phyloP scores from a whole-genome alignment of 2,113 vertebrate species.

The Zapus hudsonius region DNA sequence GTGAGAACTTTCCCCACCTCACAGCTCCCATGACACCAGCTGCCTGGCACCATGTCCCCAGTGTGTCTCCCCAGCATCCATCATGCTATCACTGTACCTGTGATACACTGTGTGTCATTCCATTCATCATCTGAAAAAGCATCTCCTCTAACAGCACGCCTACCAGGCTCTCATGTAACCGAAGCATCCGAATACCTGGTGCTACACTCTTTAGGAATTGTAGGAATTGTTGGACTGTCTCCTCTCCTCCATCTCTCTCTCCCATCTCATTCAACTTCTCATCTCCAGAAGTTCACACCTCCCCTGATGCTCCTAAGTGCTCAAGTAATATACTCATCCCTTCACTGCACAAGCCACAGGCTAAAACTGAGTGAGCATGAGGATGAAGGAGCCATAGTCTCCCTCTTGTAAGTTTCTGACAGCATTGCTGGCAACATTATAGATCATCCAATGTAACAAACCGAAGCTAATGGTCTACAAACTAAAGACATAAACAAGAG shows the following conservation, averaged over 20 bases:
- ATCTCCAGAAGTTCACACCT: slow-evolving; percentile 2
- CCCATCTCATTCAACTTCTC: background rate
- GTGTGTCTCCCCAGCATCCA: background rate
- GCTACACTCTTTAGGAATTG: background rate
- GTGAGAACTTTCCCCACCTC: background rate
- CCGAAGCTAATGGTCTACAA: slow-evolving; percentile 38
- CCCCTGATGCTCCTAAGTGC: background rate
- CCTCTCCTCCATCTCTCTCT: background rate
- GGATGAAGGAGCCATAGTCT: background rate
- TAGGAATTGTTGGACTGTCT: background rate
- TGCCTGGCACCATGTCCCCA: too few species aligned
- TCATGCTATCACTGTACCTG: background rate
- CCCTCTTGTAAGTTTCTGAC: background rate
- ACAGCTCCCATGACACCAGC: background rate
- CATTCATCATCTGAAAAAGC: background rate
- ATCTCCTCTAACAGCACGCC: background rate
- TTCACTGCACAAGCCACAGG: background rate
- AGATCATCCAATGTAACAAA: background rate
- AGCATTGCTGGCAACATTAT: background rate
- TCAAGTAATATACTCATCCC: background rate
- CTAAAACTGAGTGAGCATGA: background rate
- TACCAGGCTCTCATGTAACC: background rate
- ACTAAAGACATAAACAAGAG: slow-evolving; percentile 35
- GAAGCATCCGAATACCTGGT: accelerated
- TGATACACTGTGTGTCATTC: background rate